Conservation (phyloP, 2,888 invertebrate genomes). For the Ptilodon capucinus region DNA sequence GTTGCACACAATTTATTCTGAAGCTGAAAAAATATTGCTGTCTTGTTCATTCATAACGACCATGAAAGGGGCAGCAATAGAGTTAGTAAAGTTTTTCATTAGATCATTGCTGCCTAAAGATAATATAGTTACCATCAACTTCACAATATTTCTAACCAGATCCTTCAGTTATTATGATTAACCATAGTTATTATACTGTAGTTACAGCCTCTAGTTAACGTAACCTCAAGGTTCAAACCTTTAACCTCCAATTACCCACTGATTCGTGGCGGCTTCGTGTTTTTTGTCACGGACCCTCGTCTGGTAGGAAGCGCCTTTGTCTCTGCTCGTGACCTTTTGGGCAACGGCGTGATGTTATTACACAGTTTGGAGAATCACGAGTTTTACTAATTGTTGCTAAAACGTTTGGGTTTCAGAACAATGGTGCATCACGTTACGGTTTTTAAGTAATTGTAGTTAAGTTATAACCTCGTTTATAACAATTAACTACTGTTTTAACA, state of each 20-base stretch:
- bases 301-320: constrained; percentile 3
- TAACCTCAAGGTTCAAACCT: neutral
- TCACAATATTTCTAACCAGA: too few relatives aligned
- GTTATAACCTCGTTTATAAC: too few relatives aligned
- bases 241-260: constrained; percentile 7
- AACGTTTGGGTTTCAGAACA: neutral
- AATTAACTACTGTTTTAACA: too few relatives aligned
- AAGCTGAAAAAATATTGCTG: too few relatives aligned
- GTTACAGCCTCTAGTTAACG: neutral
- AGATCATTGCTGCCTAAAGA: too few relatives aligned
- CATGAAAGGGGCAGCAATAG: too few relatives aligned
- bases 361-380: constrained; percentile 1
- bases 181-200: neutral
- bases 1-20: too few relatives aligned
- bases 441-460: too few relatives aligned
- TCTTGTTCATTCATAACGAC: too few relatives aligned
- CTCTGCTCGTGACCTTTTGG: constrained; percentile 9
- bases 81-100: too few relatives aligned
- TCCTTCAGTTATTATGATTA: too few relatives aligned
- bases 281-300: constrained; percentile 15
- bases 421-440: neutral
- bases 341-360: neutral
- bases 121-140: too few relatives aligned
- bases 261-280: constrained; percentile 19
- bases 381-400: neutral